A percentile compares a stretch with the other conserved stretches of the same genome.
Conservation (phyloP, 2,797 vertebrate species). For the Mustela erminea region DNA sequence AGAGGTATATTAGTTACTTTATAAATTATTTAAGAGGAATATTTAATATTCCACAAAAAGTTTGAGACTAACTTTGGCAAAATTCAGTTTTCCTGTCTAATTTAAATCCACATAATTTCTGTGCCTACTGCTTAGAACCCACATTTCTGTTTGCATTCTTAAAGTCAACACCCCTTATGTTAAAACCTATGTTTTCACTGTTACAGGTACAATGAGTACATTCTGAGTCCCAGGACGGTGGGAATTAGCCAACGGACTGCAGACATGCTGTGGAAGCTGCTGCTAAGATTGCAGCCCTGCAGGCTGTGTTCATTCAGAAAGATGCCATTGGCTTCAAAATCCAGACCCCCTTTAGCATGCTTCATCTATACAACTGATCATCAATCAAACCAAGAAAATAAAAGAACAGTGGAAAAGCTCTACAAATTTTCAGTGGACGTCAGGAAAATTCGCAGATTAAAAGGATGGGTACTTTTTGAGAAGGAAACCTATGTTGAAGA, state of each 20-base stretch:
- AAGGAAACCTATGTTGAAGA: slow-evolving; percentile 92
- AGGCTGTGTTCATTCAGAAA: not conserved
- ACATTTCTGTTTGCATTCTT: not conserved
- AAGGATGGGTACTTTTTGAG: slow-evolving; percentile 94
- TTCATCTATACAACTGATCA: slow-evolving; percentile 68
- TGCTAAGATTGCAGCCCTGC: slow-evolving; percentile 64
- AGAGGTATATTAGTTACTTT: not conserved
- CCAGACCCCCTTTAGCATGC: slow-evolving; percentile 30
- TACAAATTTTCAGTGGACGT: slow-evolving; percentile 92
- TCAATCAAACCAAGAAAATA: slow-evolving; percentile 90
- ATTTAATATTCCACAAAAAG: not conserved
- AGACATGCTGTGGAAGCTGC: slow-evolving; percentile 63
- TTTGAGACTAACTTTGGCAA: not conserved
- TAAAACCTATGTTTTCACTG: slow-evolving; percentile 59
- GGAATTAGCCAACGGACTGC: fast-evolving
- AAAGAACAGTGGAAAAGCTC: slow-evolving; percentile 90
- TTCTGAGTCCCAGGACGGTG: slow-evolving; percentile 30
- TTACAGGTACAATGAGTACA: slow-evolving; percentile 11
- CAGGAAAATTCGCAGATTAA: slow-evolving; percentile 93
- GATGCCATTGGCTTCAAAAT: not conserved
- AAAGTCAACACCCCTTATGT: not conserved
- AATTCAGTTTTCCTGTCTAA: slow-evolving; percentile 28
- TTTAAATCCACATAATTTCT: slow-evolving; percentile 27
- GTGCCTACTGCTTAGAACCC: not conserved
- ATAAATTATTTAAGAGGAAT: not conserved